These are phyloP conservation scores for Yponomeuta plumbellus DNA, from an alignment of 2,888 invertebrate species.

Conservation along the genomic window DNA sequence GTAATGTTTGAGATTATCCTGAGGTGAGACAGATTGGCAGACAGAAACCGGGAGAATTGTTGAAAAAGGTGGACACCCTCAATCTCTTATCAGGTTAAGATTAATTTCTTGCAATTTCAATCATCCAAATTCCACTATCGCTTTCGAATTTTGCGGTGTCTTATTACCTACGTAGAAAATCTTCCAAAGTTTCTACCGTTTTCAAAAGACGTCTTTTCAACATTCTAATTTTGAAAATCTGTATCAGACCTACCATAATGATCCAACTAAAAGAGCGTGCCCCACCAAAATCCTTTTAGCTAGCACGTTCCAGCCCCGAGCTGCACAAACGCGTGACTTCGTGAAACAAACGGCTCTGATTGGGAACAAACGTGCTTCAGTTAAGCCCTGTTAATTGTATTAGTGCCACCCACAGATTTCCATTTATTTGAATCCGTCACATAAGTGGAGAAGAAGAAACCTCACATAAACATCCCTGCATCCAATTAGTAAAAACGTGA, in stretches of 20 bases:
- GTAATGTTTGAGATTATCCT: background rate
- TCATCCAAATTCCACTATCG: too few relatives aligned
- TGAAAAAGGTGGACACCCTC: too few relatives aligned
- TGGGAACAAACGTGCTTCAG: background rate
- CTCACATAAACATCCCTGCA: background rate
- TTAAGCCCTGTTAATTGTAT: constrained; percentile 1
- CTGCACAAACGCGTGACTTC: background rate
- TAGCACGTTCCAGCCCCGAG: background rate
- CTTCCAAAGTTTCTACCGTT: too few relatives aligned
- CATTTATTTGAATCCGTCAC: background rate
- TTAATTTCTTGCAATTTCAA: too few relatives aligned
- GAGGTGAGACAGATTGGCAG: background rate
- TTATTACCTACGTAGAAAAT: too few relatives aligned
- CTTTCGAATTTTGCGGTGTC: too few relatives aligned
- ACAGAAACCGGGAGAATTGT: too few relatives aligned
- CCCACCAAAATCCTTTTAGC: background rate
- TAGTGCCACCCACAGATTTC: background rate
- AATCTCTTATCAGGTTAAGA: too few relatives aligned
- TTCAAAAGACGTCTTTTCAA: too few relatives aligned
- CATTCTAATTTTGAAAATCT: too few relatives aligned
- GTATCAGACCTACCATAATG: background rate
- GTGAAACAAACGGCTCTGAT: background rate
- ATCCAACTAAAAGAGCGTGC: background rate
- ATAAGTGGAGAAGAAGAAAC: background rate
- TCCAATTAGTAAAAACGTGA: too few relatives aligned